These are phyloP conservation scores for Myotis lucifugus DNA, from an alignment of 2,113 vertebrate species.

Conservation along the genomic window DNA sequence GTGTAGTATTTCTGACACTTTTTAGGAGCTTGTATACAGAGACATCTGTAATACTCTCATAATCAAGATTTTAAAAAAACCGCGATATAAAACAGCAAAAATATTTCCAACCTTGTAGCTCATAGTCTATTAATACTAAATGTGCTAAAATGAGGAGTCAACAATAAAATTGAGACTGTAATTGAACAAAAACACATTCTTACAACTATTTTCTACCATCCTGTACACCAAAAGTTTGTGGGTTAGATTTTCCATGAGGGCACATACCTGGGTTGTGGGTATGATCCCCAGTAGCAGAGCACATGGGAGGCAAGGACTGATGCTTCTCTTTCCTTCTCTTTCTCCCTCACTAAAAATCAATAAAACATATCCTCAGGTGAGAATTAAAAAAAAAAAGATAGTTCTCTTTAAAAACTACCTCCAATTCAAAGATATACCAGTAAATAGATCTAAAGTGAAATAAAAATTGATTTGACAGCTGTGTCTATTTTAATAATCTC, in stretches of 20 bases:
- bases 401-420: not conserved
- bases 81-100: not conserved
- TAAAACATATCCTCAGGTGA: not conserved
- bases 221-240: not conserved
- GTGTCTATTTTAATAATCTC: not conserved
- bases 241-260: not conserved
- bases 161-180: not conserved
- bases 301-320: not conserved
- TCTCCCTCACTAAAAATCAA: not conserved
- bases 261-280: not conserved
- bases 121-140: not conserved
- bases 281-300: not conserved
- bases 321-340: not conserved
- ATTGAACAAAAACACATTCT: not conserved
- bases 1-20: not conserved
- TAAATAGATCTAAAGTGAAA: not conserved
- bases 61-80: too few species aligned
- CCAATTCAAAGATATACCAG: not conserved
- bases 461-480: not conserved
- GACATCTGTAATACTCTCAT: not conserved
- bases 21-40: not conserved
- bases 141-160: not conserved
- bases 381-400: not conserved
- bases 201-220: not conserved
- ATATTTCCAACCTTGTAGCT: not conserved